phyloP scores from a whole-genome alignment of 2,888 invertebrate species.

The Noctua janthe region DNA sequence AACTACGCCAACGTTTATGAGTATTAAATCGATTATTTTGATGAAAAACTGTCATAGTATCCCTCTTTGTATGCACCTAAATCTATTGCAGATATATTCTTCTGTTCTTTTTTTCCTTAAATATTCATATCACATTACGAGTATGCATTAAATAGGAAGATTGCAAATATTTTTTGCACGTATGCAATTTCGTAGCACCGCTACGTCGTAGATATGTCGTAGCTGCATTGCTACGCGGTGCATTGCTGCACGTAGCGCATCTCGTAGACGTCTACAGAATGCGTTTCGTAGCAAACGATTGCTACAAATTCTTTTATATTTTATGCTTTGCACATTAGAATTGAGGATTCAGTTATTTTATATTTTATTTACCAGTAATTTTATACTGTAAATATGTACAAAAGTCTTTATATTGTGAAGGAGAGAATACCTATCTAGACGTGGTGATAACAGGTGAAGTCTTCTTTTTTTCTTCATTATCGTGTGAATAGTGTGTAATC shows the following conservation, averaged over 20 bases:
- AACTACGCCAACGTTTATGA: background rate
- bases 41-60: background rate
- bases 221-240: constrained; percentile 88
- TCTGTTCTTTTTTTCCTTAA: background rate
- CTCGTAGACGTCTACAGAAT: constrained; percentile 71
- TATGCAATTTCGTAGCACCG: constrained; percentile 85
- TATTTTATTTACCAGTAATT: background rate
- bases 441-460: background rate
- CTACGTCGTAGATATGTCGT: constrained; percentile 85
- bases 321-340: background rate
- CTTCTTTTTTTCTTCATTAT: background rate
- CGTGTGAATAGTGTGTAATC: too few relatives aligned
- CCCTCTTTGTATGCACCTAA: background rate
- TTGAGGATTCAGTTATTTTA: background rate
- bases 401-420: background rate
- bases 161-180: constrained; percentile 77
- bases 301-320: constrained; percentile 29
- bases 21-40: background rate
- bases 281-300: constrained; percentile 70
- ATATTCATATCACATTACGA: background rate
- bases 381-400: background rate
- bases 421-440: background rate
- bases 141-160: constrained; percentile 17
- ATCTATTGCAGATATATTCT: background rate
- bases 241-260: constrained; percentile 85